Evolutionary conservation across 2,113 vertebrate genomes (phyloP).

Genomic region (Anolis sagrei): DNA sequence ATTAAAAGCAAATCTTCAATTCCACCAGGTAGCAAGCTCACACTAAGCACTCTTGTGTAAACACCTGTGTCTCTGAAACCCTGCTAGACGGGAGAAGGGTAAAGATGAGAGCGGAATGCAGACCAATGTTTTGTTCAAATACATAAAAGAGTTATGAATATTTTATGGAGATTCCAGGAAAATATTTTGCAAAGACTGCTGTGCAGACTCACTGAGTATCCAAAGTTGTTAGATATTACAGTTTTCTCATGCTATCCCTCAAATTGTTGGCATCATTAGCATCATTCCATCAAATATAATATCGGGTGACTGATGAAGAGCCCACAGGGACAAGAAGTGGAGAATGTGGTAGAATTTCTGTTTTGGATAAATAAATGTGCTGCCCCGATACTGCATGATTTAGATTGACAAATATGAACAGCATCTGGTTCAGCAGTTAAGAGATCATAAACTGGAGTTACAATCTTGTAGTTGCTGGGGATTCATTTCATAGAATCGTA

Average conservation of each 20-base stretch:
- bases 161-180: constrained; percentile 25
- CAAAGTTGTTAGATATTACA: not conserved
- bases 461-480: too few relatives aligned
- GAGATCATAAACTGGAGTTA: too few relatives aligned
- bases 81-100: not conserved
- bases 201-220: not conserved
- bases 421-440: too few relatives aligned
- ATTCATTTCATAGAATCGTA: too few relatives aligned
- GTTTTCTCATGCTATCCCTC: not conserved
- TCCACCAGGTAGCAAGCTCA: not conserved
- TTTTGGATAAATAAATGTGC: not conserved
- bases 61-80: constrained; percentile 15
- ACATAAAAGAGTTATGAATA: constrained; percentile 17
- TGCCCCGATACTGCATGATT: not conserved
- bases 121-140: not conserved
- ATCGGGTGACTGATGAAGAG: not conserved
- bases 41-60: not conserved
- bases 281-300: not conserved
- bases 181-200: constrained; percentile 15
- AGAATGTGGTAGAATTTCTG: not conserved
- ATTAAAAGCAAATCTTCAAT: not conserved
- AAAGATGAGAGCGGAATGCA: not conserved
- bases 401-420: not conserved
- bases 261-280: not conserved
- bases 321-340: not conserved